phyloP scores from a whole-genome alignment of 1,140 invertebrate species.

The Venustaconcha ellipsiformis region DNA sequence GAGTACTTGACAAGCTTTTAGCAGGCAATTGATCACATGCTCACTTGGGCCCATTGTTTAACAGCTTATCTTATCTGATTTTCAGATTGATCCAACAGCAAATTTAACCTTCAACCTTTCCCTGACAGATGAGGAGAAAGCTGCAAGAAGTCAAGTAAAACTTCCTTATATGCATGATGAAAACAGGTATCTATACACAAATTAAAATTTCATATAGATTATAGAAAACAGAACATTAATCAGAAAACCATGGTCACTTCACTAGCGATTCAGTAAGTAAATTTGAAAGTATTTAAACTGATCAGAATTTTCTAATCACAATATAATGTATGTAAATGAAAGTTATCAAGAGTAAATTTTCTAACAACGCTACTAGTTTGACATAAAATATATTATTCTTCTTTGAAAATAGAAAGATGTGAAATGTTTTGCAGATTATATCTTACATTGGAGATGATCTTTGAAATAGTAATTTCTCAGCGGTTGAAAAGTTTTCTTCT shows the following conservation, averaged over 20 bases:
- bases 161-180: conserved; percentile 63
- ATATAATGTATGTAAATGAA: background rate
- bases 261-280: background rate
- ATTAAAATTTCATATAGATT: background rate
- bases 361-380: background rate
- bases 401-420: no score
- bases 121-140: conserved; percentile 65
- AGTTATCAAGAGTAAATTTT: background rate
- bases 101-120: conserved; percentile 68
- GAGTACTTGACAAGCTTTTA: background rate
- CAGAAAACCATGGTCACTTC: background rate
- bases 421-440: no score
- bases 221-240: background rate
- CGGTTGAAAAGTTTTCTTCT: no score
- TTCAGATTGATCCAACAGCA: conserved; percentile 59
- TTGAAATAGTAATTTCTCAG: no score
- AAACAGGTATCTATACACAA: conserved; percentile 27
- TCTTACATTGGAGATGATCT: no score
- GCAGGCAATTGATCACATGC: no score
- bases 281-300: background rate
- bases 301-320: no score
- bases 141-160: conserved; percentile 58
- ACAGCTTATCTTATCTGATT: conserved; percentile 7
- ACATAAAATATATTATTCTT: no score
- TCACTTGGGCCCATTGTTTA: no score